Conservation (phyloP, 2,888 invertebrate species). For the Phania funesta region DNA sequence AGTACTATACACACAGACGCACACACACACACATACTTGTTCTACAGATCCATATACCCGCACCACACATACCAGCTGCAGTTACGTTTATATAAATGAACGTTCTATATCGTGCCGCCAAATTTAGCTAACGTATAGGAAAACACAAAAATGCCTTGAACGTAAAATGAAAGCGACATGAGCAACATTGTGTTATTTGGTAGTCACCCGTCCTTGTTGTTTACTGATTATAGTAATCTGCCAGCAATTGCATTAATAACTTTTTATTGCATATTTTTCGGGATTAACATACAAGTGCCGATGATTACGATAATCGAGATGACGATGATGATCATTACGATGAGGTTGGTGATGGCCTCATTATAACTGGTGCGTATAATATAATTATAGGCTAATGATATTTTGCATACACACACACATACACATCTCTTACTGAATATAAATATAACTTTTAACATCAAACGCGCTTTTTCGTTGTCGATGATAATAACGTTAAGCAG, state of each 20-base stretch:
- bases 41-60: background rate
- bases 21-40: background rate
- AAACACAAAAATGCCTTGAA: background rate
- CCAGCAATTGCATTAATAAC: constrained; percentile 47
- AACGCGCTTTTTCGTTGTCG: constrained; percentile 26
- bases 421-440: background rate
- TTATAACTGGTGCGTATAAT: constrained; percentile 45
- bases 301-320: constrained; percentile 29
- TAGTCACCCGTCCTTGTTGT: constrained; percentile 18
- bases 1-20: background rate
- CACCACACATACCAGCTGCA: background rate
- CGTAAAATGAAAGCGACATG: background rate
- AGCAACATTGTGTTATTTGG: background rate
- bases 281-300: constrained; percentile 34
- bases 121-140: constrained; percentile 31
- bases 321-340: constrained; percentile 8
- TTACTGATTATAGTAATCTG: constrained; percentile 52
- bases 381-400: constrained; percentile 58
- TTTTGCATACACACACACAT: background rate
- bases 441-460: background rate
- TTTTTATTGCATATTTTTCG: constrained; percentile 55
- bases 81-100: background rate
- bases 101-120: constrained; percentile 21
- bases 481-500: constrained; percentile 16
- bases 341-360: constrained; percentile 27